A percentile compares a stretch with the other conserved stretches of the same genome.
Conservation (phyloP, 2,888 invertebrate genomes). For the Frankliniella intonsa region DNA sequence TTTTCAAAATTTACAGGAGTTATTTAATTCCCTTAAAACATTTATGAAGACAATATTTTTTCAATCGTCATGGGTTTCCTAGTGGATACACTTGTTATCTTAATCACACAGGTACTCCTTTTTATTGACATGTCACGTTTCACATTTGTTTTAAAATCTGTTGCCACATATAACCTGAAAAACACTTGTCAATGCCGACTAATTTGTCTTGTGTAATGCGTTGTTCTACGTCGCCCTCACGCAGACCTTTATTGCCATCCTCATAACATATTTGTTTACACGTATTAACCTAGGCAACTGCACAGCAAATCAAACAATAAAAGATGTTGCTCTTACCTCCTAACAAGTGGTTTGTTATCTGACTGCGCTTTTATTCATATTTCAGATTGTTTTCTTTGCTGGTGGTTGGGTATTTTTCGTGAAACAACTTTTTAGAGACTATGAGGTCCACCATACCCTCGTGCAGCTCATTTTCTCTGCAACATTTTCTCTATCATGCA, state of each 20-base stretch:
- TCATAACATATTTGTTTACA: too few species aligned
- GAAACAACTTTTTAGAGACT: conserved; percentile 92
- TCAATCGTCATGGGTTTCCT: conserved; percentile 67
- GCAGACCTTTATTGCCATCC: too few species aligned
- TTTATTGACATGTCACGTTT: background rate
- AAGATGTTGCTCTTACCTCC: background rate
- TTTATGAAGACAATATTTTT: background rate
- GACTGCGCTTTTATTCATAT: conserved; percentile 34
- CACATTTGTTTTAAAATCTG: background rate
- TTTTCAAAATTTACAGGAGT: background rate
- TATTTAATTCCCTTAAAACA: background rate
- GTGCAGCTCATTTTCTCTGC: conserved; percentile 94
- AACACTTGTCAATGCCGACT: too few species aligned
- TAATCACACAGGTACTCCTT: conserved; percentile 67
- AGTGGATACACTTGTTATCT: conserved; percentile 76
- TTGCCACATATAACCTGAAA: too few species aligned
- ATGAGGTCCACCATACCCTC: conserved; percentile 91
- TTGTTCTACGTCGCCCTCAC: too few species aligned
- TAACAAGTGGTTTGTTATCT: conserved; percentile 37
- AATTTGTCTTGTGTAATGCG: too few species aligned
- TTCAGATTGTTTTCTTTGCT: conserved; percentile 86
- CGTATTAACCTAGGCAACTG: too few species aligned
- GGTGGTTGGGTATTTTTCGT: conserved; percentile 99
- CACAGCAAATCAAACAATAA: too few species aligned
- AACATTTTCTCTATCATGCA: conserved; percentile 93